Evolutionary conservation across 2,888 invertebrate genomes (phyloP), one percentile per base, ranked within the genome.

Genomic region (Pedicia rivosa): DNA sequence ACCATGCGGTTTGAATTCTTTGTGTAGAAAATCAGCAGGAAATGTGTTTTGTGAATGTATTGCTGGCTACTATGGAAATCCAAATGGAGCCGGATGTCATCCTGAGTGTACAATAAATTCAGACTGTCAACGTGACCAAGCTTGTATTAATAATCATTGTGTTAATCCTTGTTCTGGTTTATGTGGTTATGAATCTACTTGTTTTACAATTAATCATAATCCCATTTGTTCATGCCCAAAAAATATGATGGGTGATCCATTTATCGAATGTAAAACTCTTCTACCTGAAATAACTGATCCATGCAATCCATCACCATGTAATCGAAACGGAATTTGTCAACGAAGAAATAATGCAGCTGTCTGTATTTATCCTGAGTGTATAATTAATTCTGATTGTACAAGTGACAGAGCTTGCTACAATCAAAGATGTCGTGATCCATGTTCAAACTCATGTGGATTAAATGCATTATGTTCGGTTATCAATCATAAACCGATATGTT

Each of bases 321-420:
- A 76, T 30, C 70, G 73, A 35, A 86, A 86, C 50, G 88, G 88
- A 5, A 73, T 80, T 44, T 90, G 90, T 53, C 71, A 74, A 39
- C 67, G 77, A 2, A 66, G 74, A 40, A 80, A 79, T 43, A 68
- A 68, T 12, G 67, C 69, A 4, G 80, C 83, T 1, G 68, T 71
- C 36, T 88, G 87, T 51, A 68, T 72, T 37, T 87, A 84, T 57
- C 87, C 87, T 1, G 90, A 88, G 57, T 90, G 90, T 56, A 66
- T 88, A 3, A 76, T 81, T 37, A 88, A 88, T 52, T 78, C 80
- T n/a, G 88, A 90, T 48, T 91, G 90, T 58, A 70, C 83, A 1
- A 70, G 80, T 38, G 74, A 83, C 44, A 74, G 77, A 47, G 78
- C 83, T 2, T 90, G 88, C 52, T 78, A 80, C 49, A 72, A 73